A percentile compares a stretch with the other conserved stretches of the same genome.
Conservation (phyloP, 2,113 vertebrate species). For the Epinephelus moara region DNA sequence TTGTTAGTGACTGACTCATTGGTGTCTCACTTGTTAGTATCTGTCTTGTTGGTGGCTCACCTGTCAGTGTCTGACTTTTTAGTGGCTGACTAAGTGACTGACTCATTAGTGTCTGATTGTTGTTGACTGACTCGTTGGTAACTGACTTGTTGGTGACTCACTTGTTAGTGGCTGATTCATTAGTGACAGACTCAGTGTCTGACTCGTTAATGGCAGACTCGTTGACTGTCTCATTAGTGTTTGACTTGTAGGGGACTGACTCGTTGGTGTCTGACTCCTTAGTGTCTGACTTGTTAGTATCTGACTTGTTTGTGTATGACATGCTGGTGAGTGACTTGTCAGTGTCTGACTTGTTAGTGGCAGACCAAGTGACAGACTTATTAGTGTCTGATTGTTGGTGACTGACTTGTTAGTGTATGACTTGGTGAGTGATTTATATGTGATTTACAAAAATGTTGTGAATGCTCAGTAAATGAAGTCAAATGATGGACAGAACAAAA, state of each 20-base stretch:
- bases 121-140: too few species aligned
- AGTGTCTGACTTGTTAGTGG: not conserved
- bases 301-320: not conserved
- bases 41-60: too few species aligned
- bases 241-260: not conserved
- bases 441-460: not conserved
- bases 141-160: not conserved
- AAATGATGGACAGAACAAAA: not conserved
- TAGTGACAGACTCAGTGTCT: not conserved
- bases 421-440: too few species aligned
- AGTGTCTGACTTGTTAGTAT: not conserved
- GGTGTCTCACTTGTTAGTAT: not conserved
- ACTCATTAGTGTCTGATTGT: not conserved
- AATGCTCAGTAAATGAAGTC: constrained; percentile 8
- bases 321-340: not conserved
- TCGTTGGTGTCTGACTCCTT: not conserved
- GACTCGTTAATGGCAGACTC: not conserved
- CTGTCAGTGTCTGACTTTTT: too few species aligned
- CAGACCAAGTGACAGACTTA: not conserved
- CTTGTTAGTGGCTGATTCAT: not conserved
- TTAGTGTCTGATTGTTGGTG: not conserved
- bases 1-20: too few species aligned
- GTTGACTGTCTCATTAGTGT: not conserved
- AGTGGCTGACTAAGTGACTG: not conserved
- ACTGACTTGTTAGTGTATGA: not conserved